These are phyloP conservation scores for Brenthis ino DNA, from an alignment of 2,888 invertebrate species.

Conservation along the genomic window DNA sequence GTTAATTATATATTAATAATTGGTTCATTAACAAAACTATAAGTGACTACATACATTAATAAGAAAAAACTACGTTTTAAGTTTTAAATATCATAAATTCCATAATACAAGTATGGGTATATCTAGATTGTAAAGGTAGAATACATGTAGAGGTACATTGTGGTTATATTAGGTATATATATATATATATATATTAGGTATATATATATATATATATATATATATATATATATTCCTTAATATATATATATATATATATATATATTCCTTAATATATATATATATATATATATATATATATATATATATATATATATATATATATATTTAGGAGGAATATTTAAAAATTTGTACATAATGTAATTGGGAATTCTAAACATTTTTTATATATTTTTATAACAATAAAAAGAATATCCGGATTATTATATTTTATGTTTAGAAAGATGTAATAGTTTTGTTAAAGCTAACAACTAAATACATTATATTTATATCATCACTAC, in stretches of 20 bases:
- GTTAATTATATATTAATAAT: too few relatives aligned
- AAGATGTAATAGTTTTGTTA: constrained; percentile 8
- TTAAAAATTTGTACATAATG: constrained; percentile 13
- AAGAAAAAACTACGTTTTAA: neutral
- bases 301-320: too few relatives aligned
- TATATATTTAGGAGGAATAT: constrained; percentile 12
- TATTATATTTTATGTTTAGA: constrained; percentile 5
- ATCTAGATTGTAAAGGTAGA: constrained; percentile 21
- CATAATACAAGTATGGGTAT: neutral
- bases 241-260: neutral
- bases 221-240: too few relatives aligned
- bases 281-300: too few relatives aligned
- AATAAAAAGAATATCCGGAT: neutral
- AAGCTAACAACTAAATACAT: neutral
- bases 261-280: too few relatives aligned
- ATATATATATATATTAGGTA: too few relatives aligned
- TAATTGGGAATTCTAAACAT: neutral
- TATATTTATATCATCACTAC: constrained; percentile 22
- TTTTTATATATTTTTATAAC: neutral
- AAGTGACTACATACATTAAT: neutral
- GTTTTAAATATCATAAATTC: constrained; percentile 5
- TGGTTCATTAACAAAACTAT: too few relatives aligned
- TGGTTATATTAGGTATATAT: constrained; percentile 4
- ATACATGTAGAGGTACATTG: constrained; percentile 24
- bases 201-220: too few relatives aligned